These are phyloP conservation scores for Oryzias woworae DNA, from an alignment of 2,113 vertebrate species.

Conservation along the genomic window DNA sequence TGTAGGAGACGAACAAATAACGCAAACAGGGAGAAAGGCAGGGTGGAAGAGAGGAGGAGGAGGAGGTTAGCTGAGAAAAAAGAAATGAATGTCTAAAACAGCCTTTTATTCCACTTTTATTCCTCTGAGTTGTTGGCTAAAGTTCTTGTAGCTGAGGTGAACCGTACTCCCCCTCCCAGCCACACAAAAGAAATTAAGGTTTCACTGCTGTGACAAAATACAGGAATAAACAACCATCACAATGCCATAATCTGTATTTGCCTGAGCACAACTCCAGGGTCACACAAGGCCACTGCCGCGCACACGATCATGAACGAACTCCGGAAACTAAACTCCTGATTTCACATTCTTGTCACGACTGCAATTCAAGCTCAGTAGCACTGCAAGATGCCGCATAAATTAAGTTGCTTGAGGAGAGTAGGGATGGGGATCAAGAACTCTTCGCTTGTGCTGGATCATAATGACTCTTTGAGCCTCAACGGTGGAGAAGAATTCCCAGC, in stretches of 20 bases:
- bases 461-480: conserved; percentile 38
- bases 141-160: conserved; percentile 46
- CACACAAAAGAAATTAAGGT: conserved; percentile 45
- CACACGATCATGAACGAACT: conserved; percentile 23
- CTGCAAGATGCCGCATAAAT: conserved; percentile 76
- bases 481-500: conserved; percentile 26
- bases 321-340: conserved; percentile 35
- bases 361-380: conserved; percentile 57
- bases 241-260: conserved; percentile 54
- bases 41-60: conserved; percentile 1
- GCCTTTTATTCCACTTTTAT: conserved; percentile 8
- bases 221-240: conserved; percentile 51
- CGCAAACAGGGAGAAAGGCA: conserved; percentile 29
- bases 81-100: conserved; percentile 25
- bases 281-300: background rate
- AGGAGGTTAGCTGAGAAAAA: conserved; percentile 19
- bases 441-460: conserved; percentile 28
- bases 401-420: conserved; percentile 51
- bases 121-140: conserved; percentile 35
- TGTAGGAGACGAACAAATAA: conserved; percentile 58
- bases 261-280: conserved; percentile 45
- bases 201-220: conserved; percentile 35
- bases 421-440: conserved; percentile 31
- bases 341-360: conserved; percentile 61
- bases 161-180: conserved; percentile 10